phyloP scores from a whole-genome alignment of 2,113 vertebrate genomes.

The Mesocricetus auratus region DNA sequence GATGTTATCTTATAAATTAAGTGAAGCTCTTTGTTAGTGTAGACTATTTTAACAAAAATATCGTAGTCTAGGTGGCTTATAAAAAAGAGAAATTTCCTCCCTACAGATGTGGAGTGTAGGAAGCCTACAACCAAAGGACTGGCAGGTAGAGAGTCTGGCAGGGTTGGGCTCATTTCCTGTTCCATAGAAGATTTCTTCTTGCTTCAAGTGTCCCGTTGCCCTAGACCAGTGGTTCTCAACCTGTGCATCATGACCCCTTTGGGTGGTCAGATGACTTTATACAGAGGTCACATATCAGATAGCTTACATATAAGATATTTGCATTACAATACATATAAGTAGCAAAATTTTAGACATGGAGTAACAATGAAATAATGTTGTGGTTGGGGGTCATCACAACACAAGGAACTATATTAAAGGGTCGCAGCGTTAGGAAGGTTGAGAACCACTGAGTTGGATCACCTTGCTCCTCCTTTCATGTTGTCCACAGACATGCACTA shows the following conservation, averaged over 20 bases:
- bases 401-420: neutral
- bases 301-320: neutral
- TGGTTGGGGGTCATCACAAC: neutral
- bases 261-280: neutral
- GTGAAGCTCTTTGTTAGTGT: neutral
- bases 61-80: neutral
- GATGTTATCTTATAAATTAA: slow-evolving; percentile 24
- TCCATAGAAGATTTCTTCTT: neutral
- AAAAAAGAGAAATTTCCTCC: neutral
- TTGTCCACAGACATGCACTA: neutral
- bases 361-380: neutral
- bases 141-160: neutral
- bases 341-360: neutral
- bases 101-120: neutral
- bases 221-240: neutral
- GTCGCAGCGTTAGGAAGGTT: neutral
- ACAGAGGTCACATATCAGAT: neutral
- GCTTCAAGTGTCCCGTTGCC: too few relatives aligned
- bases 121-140: neutral
- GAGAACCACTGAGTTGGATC: too few relatives aligned
- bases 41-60: neutral
- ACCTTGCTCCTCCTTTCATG: neutral
- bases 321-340: neutral
- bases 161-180: neutral
- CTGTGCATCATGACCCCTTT: neutral